Percentiles rank a stretch among this genome's conserved stretches.
Evolutionary conservation across 1,140 invertebrate genomes (phyloP).

Genomic region (Drosophila ficusphila): DNA sequence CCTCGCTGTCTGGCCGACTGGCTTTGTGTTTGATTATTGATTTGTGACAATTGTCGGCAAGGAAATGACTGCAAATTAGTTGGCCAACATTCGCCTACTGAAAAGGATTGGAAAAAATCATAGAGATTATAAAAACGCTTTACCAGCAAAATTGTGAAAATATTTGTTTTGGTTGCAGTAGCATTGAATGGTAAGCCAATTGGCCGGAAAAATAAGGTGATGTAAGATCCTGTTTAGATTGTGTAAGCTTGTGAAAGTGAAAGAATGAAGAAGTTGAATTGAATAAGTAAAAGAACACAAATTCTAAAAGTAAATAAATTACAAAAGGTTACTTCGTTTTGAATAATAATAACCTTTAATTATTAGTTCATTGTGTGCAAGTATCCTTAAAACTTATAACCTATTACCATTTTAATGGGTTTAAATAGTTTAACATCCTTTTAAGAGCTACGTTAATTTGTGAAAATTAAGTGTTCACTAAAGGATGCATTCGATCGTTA

Average conservation of each 20-base stretch:
- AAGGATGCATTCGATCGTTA: background rate
- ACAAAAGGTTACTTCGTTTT: no score
- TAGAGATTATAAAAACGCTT: background rate
- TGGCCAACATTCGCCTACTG: conserved; percentile 12
- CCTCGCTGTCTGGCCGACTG: conserved; percentile 40
- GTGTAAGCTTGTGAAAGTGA: conserved; percentile 30
- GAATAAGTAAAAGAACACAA: no score
- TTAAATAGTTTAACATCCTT: conserved; percentile 8
- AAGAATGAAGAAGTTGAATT: background rate
- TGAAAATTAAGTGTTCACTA: conserved; percentile 13
- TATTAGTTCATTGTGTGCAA: no score
- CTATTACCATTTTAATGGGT: background rate
- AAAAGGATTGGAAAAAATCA: conserved; percentile 36
- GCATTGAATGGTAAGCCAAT: conserved; percentile 52
- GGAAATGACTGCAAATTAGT: conserved; percentile 54
- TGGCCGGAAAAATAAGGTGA: conserved; percentile 35
- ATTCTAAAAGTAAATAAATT: no score
- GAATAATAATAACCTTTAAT: no score
- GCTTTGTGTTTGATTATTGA: conserved; percentile 52
- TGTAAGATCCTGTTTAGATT: conserved; percentile 41
- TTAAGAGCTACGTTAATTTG: conserved; percentile 2
- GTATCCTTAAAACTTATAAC: background rate
- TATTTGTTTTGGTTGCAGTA: conserved; percentile 12
- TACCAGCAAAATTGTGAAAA: conserved; percentile 10
- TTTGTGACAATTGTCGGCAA: conserved; percentile 52